phyloP scores from a whole-genome alignment of 2,888 invertebrate species.

The Thymelicus lineola region DNA sequence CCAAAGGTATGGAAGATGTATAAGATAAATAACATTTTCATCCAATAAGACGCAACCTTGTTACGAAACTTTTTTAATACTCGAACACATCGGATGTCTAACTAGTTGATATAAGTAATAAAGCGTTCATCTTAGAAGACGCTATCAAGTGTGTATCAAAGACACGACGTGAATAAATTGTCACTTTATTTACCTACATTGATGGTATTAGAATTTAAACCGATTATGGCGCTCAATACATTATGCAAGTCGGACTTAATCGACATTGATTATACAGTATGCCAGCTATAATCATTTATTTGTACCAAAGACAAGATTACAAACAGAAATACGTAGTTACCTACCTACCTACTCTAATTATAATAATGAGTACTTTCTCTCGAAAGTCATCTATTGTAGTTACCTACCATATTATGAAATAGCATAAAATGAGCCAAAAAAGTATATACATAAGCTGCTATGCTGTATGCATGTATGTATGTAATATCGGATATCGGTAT shows the following conservation, averaged over 20 bases:
- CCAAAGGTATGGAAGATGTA: too few relatives aligned
- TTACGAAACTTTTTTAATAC: neutral
- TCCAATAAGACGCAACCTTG: neutral
- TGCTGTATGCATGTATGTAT: too few relatives aligned
- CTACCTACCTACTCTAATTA: neutral
- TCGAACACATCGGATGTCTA: neutral
- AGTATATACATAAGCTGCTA: too few relatives aligned
- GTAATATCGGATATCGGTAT: too few relatives aligned
- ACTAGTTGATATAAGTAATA: slow-evolving; percentile 9
- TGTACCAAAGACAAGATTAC: slow-evolving; percentile 20
- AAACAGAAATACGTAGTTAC: neutral
- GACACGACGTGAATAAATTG: slow-evolving; percentile 24
- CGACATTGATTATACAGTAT: slow-evolving; percentile 21
- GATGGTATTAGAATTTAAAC: slow-evolving; percentile 29
- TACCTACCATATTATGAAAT: too few relatives aligned
- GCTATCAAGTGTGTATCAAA: slow-evolving; percentile 9
- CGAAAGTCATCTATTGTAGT: too few relatives aligned
- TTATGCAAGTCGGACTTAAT: slow-evolving; percentile 24
- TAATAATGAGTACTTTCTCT: too few relatives aligned
- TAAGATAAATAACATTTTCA: neutral
- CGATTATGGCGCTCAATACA: slow-evolving; percentile 30
- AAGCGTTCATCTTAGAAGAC: slow-evolving; percentile 14
- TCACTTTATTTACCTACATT: slow-evolving; percentile 23
- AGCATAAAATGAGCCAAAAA: too few relatives aligned
- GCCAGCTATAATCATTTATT: slow-evolving; percentile 26